Conservation (phyloP, 2,113 vertebrate genomes). For the Oreamnos americanus region DNA sequence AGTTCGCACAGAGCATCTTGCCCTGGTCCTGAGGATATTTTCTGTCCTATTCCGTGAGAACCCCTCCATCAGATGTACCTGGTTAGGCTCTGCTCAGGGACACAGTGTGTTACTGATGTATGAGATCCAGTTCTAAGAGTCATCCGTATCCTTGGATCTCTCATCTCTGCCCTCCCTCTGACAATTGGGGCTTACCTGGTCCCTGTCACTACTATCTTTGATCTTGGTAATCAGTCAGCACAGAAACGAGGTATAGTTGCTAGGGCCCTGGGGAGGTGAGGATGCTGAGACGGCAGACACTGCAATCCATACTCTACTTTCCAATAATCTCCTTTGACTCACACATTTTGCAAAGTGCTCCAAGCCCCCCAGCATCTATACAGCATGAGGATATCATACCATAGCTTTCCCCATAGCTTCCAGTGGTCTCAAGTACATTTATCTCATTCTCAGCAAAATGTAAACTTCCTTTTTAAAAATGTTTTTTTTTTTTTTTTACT, state of each 20-base stretch:
- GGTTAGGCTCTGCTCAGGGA: background rate
- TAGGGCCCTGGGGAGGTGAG: background rate
- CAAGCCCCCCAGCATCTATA: background rate
- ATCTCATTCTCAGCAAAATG: background rate
- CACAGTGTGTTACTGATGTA: background rate
- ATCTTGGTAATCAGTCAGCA: background rate
- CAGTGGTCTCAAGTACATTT: background rate
- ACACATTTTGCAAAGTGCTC: background rate
- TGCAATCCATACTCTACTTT: background rate
- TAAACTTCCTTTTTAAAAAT: background rate
- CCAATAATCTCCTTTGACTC: background rate
- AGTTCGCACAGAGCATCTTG: background rate
- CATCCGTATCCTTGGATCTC: background rate
- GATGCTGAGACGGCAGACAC: background rate
- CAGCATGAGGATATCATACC: background rate
- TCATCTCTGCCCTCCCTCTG: background rate
- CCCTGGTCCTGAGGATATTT: background rate
- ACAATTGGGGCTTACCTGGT: slow-evolving; percentile 4
- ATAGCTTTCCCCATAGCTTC: background rate
- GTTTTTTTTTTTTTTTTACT: background rate
- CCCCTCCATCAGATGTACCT: background rate
- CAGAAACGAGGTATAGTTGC: background rate
- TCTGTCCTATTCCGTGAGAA: background rate
- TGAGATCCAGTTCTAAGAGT: background rate
- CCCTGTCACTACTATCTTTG: background rate